Conservation (phyloP, 2,113 vertebrate genomes). For the Crotalus horridus region DNA sequence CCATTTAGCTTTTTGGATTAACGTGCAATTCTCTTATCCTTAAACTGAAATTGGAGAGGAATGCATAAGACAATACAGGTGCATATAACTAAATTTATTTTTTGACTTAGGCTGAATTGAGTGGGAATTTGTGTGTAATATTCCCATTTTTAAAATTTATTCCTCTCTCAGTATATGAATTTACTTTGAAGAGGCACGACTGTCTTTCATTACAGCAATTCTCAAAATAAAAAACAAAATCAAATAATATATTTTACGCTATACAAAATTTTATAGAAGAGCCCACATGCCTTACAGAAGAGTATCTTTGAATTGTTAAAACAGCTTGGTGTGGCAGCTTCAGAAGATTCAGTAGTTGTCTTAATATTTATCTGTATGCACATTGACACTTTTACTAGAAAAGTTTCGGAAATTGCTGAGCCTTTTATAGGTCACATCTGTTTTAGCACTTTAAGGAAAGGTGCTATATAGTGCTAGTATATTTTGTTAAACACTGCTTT, state of each 20-base stretch:
- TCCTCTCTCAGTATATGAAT: neutral
- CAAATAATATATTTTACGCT: neutral
- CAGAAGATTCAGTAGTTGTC: neutral
- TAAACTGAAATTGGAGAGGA: neutral
- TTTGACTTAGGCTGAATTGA: neutral
- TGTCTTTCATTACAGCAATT: neutral
- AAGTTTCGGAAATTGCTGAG: neutral
- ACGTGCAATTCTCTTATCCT: neutral
- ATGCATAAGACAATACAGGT: neutral
- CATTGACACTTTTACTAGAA: neutral
- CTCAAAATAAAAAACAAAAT: neutral
- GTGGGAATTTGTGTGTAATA: conserved; percentile 2
- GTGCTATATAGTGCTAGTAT: neutral
- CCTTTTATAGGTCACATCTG: neutral
- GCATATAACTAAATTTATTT: neutral
- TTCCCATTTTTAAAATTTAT: neutral
- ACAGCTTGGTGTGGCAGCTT: neutral
- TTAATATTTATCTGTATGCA: neutral
- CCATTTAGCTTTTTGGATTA: neutral
- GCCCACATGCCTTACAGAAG: neutral
- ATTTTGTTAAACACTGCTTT: neutral
- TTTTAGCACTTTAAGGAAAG: neutral
- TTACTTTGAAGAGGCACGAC: neutral
- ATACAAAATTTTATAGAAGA: neutral
- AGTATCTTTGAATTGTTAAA: neutral